Evolutionary conservation across 2,888 invertebrate species (phyloP).

Genomic region (Baccha elongata): DNA sequence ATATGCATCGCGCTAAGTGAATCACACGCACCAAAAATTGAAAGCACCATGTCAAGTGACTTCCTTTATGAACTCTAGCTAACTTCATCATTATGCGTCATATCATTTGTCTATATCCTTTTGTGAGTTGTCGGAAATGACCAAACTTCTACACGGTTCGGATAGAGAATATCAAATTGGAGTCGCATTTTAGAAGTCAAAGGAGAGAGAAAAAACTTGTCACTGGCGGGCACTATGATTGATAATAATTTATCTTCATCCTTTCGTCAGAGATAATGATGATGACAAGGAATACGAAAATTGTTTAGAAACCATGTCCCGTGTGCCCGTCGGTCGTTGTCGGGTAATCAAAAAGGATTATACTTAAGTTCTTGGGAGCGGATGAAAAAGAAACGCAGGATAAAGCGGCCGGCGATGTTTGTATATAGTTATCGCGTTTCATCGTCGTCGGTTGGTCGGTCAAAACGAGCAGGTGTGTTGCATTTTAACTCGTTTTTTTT

Average conservation of each 20-base stretch:
- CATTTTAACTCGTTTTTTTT: conserved; percentile 63
- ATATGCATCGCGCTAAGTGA: background rate
- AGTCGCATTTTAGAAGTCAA: conserved; percentile 6
- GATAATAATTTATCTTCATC: conserved; percentile 64
- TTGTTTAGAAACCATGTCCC: conserved; percentile 13
- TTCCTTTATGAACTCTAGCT: background rate
- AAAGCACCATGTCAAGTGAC: conserved; percentile 48
- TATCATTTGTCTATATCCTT: conserved; percentile 40
- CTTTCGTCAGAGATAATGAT: conserved; percentile 42
- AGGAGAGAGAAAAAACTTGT: background rate
- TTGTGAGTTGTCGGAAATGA: conserved; percentile 57
- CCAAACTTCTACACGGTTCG: conserved; percentile 14
- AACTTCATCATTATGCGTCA: conserved; percentile 61
- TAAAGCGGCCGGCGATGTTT: background rate
- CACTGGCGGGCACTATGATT: conserved; percentile 34
- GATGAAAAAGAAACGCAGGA: background rate
- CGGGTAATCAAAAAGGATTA: conserved; percentile 69
- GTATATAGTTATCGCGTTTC: background rate
- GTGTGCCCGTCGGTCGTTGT: conserved; percentile 9
- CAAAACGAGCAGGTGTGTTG: conserved; percentile 62
- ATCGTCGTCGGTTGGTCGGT: conserved; percentile 1
- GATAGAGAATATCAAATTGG: conserved; percentile 45
- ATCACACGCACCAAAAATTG: background rate
- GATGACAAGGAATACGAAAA: conserved; percentile 33
- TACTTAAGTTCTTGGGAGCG: conserved; percentile 19